These are phyloP conservation scores for Echiichthys vipera DNA, from an alignment of 2,797 vertebrate species.

Conservation along the genomic window DNA sequence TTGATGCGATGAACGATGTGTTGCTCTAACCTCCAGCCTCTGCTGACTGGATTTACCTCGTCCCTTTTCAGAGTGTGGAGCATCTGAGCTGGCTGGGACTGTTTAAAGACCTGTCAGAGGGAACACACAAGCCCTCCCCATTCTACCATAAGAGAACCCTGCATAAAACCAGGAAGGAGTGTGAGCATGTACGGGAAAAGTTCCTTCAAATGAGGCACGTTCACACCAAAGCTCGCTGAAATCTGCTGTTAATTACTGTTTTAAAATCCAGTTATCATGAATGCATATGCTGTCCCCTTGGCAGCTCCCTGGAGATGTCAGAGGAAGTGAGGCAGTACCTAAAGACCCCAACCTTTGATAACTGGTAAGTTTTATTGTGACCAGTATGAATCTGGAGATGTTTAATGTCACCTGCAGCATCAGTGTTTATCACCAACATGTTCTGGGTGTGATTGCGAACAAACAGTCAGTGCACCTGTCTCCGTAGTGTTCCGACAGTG, in stretches of 20 bases:
- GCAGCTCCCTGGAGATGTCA: slow-evolving; percentile 85
- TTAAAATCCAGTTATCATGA: background rate
- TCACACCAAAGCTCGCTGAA: background rate
- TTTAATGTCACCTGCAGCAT: background rate
- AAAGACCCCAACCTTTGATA: slow-evolving; percentile 88
- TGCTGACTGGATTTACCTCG: background rate
- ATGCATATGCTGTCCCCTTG: background rate
- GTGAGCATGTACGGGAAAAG: slow-evolving; percentile 82
- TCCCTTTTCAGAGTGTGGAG: slow-evolving; percentile 80
- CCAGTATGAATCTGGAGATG: background rate
- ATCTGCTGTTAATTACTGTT: background rate
- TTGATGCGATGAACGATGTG: background rate
- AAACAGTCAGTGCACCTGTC: slow-evolving; percentile 42
- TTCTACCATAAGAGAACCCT: slow-evolving; percentile 86
- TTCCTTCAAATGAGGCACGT: slow-evolving; percentile 85
- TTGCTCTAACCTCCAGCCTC: background rate
- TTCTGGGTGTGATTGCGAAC: background rate
- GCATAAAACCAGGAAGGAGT: slow-evolving; percentile 83
- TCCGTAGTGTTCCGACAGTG: slow-evolving; percentile 4
- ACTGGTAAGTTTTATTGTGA: slow-evolving; percentile 78
- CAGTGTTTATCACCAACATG: background rate
- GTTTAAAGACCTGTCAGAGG: slow-evolving; percentile 85
- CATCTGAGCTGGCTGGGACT: slow-evolving; percentile 88
- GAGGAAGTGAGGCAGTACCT: slow-evolving; percentile 86
- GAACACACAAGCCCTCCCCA: slow-evolving; percentile 82